Evolutionary conservation across 2,888 invertebrate species (phyloP), one percentile per base, ranked within the genome.

Genomic region (Drosophila austrosaltans): DNA sequence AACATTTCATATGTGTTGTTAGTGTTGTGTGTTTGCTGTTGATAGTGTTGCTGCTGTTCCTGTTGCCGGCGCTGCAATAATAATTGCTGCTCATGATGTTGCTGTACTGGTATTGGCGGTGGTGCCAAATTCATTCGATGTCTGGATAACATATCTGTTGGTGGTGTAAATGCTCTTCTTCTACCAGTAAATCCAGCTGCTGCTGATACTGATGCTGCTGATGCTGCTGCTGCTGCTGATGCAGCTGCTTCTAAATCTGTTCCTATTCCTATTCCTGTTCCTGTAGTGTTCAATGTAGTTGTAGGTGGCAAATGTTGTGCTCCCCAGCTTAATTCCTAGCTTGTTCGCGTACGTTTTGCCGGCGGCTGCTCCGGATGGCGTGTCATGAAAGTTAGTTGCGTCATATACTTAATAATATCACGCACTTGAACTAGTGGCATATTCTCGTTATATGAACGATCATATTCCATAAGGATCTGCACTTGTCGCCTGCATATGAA

Each of bases 361-460:
- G 92, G 91, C 79, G 92, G 92, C 83, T 92, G 91, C 69, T 92
- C 92, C 80, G 92, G 89, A 76, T 90, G 91, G 78, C 92, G 91
- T 93, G 96, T 94, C 96, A 97, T 97, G 93, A 97, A 97, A 91
- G 96, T 96, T 93, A 97, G 93, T 93, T 97, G 97, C 36, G 96
- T 96, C 96, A 97, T 96, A 92, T 94, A 97, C 90, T 95, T 95
- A 93, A 97, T 95, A 75, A 97, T 95, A 93, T 96, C 96, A 75
- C 96, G 95, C 81, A 97, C 96, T 93, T 96, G 96, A 66, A 97
- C 96, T 81, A 97, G 93, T 48, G 96, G 96, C 91, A 96, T 93
- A 61, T 95, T 95, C 90, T 96, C 96, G 90, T 95, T 93, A 70
- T 95, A 95, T 48, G 94, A 95, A 90, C 96, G 96, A 87, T 96